Evolutionary conservation across 2,888 invertebrate genomes (phyloP), one percentile per base, ranked within the genome.

Genomic region (Drosophila meridionalis): DNA sequence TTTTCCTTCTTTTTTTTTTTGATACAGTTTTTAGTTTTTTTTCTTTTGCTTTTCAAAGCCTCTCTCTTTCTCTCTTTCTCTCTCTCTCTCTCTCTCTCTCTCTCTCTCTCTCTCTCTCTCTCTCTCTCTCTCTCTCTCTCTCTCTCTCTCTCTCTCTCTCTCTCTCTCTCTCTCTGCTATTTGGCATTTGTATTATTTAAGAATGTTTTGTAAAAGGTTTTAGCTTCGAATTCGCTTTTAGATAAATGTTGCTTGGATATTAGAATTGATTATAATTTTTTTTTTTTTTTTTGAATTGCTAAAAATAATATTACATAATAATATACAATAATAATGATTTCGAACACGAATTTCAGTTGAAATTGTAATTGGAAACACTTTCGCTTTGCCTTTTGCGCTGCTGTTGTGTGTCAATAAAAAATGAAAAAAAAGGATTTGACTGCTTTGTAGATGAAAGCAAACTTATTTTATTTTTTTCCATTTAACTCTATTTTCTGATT

Each of bases 381-480:
- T 12, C n/a, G 7, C 12, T 6, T 8, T 3, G 26, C 20, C 38
- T 38, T 20, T 40, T 52, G 32, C 59, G 11, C 34, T 53, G 30
- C 6, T 42, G 34, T 28, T 43, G 28, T 43, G 14, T 65, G 28
- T 55, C 56, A 57, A 42, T 48, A 65, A 61, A 65, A 64, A 56
- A 47, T 47, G 36, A 26, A 40, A 20, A 20, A 20, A 75, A 47
- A 60, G 42, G 38, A 50, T 73, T 76, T 68, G 57, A 60, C 57
- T 32, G 61, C 58, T 78, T 69, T 78, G 48, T 70, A 56, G 30
- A 40, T 40, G 32, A 66, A 53, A 52, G 38, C 47, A 40, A 52
- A 67, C 42, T 42, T 57, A 26, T 42, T 53, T 34, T 32, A 36
- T 20, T 30, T 36, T 32, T 56, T 56, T 40, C 28, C 28, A 30